A percentile compares a stretch with the other conserved stretches of the same genome.
phyloP scores from a whole-genome alignment of 2,888 invertebrate species.

The Bhutanitis thaidina region DNA sequence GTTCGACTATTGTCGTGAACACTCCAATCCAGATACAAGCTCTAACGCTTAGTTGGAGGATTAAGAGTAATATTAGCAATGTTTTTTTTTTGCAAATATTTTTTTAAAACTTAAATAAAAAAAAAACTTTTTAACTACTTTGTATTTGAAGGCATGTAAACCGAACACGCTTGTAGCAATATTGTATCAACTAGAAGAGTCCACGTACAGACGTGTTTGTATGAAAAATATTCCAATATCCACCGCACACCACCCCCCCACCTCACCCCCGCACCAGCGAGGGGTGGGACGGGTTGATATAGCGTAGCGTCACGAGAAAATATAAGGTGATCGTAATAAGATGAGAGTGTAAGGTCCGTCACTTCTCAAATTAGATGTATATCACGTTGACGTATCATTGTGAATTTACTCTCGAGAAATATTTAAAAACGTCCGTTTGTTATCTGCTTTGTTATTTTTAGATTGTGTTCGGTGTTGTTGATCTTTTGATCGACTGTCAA shows the following conservation, averaged over 20 bases:
- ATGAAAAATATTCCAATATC: slow-evolving; percentile 81
- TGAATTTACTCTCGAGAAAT: background rate
- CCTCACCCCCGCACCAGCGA: slow-evolving; percentile 18
- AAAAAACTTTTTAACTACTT: too few species aligned
- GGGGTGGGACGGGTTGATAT: slow-evolving; percentile 25
- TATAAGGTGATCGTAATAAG: slow-evolving; percentile 63
- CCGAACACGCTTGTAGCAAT: slow-evolving; percentile 51
- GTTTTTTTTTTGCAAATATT: too few species aligned
- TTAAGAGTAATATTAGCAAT: too few species aligned
- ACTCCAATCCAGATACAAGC: too few species aligned
- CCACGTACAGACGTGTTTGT: slow-evolving; percentile 79
- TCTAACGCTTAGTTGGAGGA: too few species aligned
- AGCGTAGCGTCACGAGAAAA: slow-evolving; percentile 32
- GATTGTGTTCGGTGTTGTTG: too few species aligned
- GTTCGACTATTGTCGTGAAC: too few species aligned
- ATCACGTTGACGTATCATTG: slow-evolving; percentile 15
- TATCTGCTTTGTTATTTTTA: background rate
- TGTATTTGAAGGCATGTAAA: slow-evolving; percentile 49
- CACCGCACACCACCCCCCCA: slow-evolving; percentile 33
- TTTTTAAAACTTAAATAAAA: too few species aligned
- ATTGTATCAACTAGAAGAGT: slow-evolving; percentile 76
- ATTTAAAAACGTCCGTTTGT: background rate
- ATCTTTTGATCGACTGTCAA: too few species aligned
- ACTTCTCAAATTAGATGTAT: slow-evolving; percentile 24
- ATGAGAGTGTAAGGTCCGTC: slow-evolving; percentile 32